A percentile compares a stretch with the other conserved stretches of the same genome.
Evolutionary conservation across 35 echinoderm and acorn worm species (phyloP).

Genomic region (Ophioderma brevispina): DNA sequence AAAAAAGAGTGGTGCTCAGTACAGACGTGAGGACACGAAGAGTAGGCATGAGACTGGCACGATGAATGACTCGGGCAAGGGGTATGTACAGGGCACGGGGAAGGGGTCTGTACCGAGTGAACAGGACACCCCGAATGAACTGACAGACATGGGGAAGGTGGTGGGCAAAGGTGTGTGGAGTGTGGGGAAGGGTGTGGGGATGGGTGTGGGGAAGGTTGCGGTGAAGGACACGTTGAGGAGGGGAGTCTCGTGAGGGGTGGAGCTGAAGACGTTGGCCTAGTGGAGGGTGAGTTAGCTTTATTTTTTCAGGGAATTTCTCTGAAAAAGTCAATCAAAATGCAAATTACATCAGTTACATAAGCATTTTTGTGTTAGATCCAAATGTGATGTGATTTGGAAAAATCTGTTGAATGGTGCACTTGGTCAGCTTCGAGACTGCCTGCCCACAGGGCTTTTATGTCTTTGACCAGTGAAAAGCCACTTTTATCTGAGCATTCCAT

Average conservation of each 20-base stretch:
- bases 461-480: too few species aligned
- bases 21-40: constrained; percentile 59
- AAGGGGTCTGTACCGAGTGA: constrained; percentile 77
- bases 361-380: too few species aligned
- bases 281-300: constrained; percentile 64
- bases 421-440: too few species aligned
- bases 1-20: too few species aligned
- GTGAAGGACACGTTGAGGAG: constrained; percentile 33
- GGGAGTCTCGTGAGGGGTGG: constrained; percentile 67
- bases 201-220: constrained; percentile 59
- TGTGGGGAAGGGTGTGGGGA: constrained; percentile 41
- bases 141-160: constrained; percentile 60
- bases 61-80: constrained; percentile 60
- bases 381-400: too few species aligned
- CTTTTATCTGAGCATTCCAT: too few species aligned
- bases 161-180: constrained; percentile 6
- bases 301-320: not conserved
- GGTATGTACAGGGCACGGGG: constrained; percentile 71
- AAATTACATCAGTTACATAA: too few species aligned
- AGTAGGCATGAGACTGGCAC: constrained; percentile 35
- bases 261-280: constrained; percentile 89
- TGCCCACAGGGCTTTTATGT: too few species aligned
- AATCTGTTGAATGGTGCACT: too few species aligned
- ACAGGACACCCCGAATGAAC: constrained; percentile 75
- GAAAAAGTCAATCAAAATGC: not conserved